phyloP scores from a whole-genome alignment of 1,140 invertebrate genomes.

The Heliconius congener region DNA sequence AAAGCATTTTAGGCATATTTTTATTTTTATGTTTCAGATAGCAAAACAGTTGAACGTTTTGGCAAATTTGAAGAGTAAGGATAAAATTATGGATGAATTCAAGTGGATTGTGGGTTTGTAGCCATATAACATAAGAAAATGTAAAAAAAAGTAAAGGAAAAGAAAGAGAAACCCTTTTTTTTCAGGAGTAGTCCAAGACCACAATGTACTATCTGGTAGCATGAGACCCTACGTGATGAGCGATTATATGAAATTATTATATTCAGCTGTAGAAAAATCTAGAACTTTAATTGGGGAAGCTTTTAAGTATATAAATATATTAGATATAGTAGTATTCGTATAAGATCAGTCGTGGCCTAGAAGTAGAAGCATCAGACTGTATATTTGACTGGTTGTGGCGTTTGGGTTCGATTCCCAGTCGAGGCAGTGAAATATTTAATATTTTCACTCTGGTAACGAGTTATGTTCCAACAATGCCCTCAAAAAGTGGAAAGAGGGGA shows the following conservation, averaged over 20 bases:
- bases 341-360: too few species aligned
- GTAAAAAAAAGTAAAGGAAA: too few species aligned
- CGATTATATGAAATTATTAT: conserved; percentile 45
- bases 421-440: too few species aligned
- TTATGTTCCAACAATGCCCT: too few species aligned
- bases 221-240: conserved; percentile 33
- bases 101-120: conserved; percentile 56
- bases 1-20: neutral
- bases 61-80: conserved; percentile 44
- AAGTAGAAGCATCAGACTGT: too few species aligned
- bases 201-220: conserved; percentile 51
- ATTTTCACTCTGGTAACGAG: too few species aligned
- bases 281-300: conserved; percentile 37
- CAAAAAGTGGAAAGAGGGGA: too few species aligned
- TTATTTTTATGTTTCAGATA: conserved; percentile 46
- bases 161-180: neutral
- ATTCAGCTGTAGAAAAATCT: conserved; percentile 30
- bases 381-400: too few species aligned
- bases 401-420: too few species aligned
- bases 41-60: conserved; percentile 60
- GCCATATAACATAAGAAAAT: too few species aligned
- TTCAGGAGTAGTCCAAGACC: conserved; percentile 57
- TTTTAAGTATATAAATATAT: conserved; percentile 47
- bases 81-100: conserved; percentile 50
- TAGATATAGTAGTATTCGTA: too few species aligned